Percentiles rank a stretch among this genome's conserved stretches.
Conservation (phyloP, 1,140 invertebrate species). For the Musca domestica region DNA sequence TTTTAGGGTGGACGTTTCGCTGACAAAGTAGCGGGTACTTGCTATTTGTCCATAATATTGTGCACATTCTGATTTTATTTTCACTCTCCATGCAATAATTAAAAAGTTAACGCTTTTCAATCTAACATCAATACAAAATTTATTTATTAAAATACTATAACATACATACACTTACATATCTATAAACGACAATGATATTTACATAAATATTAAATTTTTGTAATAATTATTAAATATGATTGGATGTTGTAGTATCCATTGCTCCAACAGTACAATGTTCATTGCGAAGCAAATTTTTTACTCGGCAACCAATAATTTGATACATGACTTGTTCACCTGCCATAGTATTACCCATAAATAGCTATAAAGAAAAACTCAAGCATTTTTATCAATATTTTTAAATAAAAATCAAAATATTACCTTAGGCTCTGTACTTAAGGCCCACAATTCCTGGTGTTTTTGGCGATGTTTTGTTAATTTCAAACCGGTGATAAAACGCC, state of each 20-base stretch:
- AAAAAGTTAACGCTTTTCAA: too few species aligned
- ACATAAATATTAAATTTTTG: too few species aligned
- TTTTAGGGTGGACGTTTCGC: too few species aligned
- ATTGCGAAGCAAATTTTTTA: slow-evolving; percentile 40
- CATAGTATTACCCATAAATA: slow-evolving; percentile 55
- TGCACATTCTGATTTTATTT: too few species aligned
- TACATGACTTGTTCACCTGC: slow-evolving; percentile 64
- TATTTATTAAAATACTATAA: too few species aligned
- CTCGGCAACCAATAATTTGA: slow-evolving; percentile 58
- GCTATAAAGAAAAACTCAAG: slow-evolving; percentile 16
- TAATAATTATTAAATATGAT: too few species aligned
- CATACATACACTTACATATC: too few species aligned
- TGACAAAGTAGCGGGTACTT: too few species aligned
- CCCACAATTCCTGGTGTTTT: slow-evolving; percentile 64
- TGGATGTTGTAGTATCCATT: background rate
- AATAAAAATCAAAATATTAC: slow-evolving; percentile 20
- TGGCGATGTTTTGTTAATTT: slow-evolving; percentile 63
- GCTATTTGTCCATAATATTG: too few species aligned
- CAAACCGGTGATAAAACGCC: slow-evolving; percentile 68
- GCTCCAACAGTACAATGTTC: slow-evolving; percentile 22
- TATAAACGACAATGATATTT: too few species aligned
- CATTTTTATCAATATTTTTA: background rate
- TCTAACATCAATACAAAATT: too few species aligned
- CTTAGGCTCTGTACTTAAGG: slow-evolving; percentile 66
- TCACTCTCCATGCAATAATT: too few species aligned